Base-by-base conservation (phyloP, 2,888 invertebrate genomes). In the Linyphia triangularis region DNA sequence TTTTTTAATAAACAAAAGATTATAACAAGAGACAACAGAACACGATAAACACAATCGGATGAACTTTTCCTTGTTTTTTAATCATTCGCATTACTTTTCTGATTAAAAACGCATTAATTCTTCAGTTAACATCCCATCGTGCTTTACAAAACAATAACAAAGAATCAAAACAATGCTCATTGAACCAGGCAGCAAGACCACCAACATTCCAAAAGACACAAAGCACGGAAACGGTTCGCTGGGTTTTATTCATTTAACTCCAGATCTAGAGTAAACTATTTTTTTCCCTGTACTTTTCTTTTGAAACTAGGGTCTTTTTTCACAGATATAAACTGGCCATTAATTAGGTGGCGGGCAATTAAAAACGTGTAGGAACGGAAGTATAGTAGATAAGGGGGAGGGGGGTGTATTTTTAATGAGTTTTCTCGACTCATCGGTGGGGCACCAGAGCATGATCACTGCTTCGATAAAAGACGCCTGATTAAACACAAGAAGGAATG, bases 361-460 rank as follows among this genome's bases (percentile, higher is more conserved):
- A 81, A 81, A 81, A 81, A 81, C 81, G 57, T 81, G 81, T 81
- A 81, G 59, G 19, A n/a, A 37, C 57, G 69, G 59, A 81, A 70
- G 69, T 81, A 57, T 30, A 37, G 70, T 30, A 57, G 33, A 33
- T 69, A 57, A 33, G 37, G 16, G 57, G 69, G 69, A 24, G 69
- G 67, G 57, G 40, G 22, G n/a, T 69, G 69, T 30, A 37, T 69
- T 69, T 81, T 81, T 81, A 81, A 81, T 70, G 81, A 81, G 81
- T 81, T 81, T 81, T 81, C 81, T 33, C 81, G 81, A 59, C 81
- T 81, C 81, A 81, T 81, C 81, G 26, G 81, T 24, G 28, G 70
- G 59, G 69, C 33, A 81, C 33, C 70, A 70, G 81, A 81, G 81
- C 70, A 69, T 59, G 81, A 81, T 81, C 81, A 37, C 24, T 26